Evolutionary conservation across 2,113 vertebrate species (phyloP), one percentile per base, ranked within the genome.

Genomic region (Odontesthes bonariensis): DNA sequence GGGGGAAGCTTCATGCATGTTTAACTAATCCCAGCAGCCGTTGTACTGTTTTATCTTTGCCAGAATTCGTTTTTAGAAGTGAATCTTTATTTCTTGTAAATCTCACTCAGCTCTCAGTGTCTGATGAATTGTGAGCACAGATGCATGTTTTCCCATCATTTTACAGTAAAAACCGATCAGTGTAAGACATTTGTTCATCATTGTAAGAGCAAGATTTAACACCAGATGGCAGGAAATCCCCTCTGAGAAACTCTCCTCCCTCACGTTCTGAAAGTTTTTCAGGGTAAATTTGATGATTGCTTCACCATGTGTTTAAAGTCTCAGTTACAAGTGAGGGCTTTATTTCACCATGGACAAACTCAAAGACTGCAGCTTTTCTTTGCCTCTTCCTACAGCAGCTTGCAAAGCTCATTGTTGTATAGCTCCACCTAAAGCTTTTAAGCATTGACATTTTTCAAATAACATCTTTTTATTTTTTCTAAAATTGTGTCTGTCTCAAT

Each of bases 191-290:
- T 35, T 57, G 31, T 31, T 4, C 9, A 20, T 27, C 31, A n/a
- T 27, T 79, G 81, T 56, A 61, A 63, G 27, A 23, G 2, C 1
- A 1, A 44, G 51, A 63, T 31, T 5, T 19, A 19, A 60, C 91
- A 87, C 84, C 64, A 86, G 91, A 54, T 77, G 88, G 83, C 83
- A 89, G 86, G 0, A 88, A n/a, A 13, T 33, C 22, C 68, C 40
- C 66, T 75, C 32, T 51, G 35, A 59, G 19, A 14, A 27, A 16
- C 8, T 8, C 8, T 56, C 19, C 23, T 55, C 10, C 44, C 19
- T 53, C 11, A 0, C 27, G 8, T 16, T 35, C 54, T 51, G 14
- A 40, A 47, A 47, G 27, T 42, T 44, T 31, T 51, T 40, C 42
- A 33, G 9, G 13, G 11, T 46, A n/a, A 49, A 16, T 27, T 52